Base-by-base conservation (phyloP, 2,888 invertebrate species). In the Hybos culiciformis region DNA sequence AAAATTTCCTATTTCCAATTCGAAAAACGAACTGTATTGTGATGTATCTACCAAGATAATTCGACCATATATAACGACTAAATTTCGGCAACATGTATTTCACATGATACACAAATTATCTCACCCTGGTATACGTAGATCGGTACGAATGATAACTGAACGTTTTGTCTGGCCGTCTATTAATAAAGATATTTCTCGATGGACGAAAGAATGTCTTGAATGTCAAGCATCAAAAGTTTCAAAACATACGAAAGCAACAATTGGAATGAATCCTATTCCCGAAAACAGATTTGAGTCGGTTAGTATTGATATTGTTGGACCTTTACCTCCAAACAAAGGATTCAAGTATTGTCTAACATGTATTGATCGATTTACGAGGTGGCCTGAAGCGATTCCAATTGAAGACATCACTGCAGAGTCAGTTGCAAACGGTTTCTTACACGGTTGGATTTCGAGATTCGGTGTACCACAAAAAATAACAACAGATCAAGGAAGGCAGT, bases 401-500 rank as follows among this genome's bases (percentile, higher is more conserved):
- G n/a, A 9, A 26, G 26, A 26, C 26, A 26, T 33, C 11, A 15
- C 32, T 17, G 32, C 32, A 4, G 32, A 33, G 18, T 17, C 32
- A 3, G 17, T 33, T 8, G 32, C 32, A 8, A 33, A 18, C 6
- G 15, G 9, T 17, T 33, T 33, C 17, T 8, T 33, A 8, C 8
- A 5, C 5, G 32, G 32, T 14, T 33, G 32, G 32, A 17, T 33
- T 15, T 33, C 32, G 11, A 33, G 32, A 6, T 67, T 57, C 42
- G 66, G 67, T 1, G 50, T 56, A 8, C 67, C 66, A 4, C 42
- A 15, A 4, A 49, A 63, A 4, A 59, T 59, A 5, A 61, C 59
- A 12, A 57, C 60, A 14, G 61, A 62, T 50, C 56, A 56, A 48
- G 59, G 64, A 21, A 42, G 53, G 23, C 60, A 62, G 43, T 61